Conservation (phyloP, 2,888 invertebrate genomes). For the Diaprepes abbreviatus region DNA sequence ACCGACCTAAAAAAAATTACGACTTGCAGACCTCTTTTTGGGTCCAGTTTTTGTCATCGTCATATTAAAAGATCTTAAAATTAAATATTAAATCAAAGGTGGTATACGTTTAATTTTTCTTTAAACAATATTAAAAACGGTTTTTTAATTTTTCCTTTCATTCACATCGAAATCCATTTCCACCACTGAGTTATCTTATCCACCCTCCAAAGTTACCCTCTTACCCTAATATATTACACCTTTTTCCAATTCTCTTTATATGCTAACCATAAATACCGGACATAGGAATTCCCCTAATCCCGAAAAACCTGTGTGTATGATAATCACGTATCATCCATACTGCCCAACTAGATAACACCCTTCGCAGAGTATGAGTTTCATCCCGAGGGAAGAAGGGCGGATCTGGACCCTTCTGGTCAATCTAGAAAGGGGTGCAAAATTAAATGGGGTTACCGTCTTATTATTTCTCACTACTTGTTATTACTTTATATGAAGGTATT, state of each 20-base stretch:
- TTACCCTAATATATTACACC: conserved; percentile 24
- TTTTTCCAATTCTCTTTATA: conserved; percentile 34
- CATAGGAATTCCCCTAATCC: conserved; percentile 40
- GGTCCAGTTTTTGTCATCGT: no score
- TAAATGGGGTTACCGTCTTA: conserved; percentile 10
- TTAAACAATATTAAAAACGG: no score
- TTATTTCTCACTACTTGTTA: neutral
- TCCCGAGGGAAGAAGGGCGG: conserved; percentile 36
- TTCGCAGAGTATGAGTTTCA: conserved; percentile 32
- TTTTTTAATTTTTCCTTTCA: no score
- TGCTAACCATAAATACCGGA: conserved; percentile 40
- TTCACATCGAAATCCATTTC: no score
- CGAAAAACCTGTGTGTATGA: conserved; percentile 48
- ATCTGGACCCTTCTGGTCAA: conserved; percentile 45
- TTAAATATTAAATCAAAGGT: no score
- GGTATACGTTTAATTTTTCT: no score
- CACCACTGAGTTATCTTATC: neutral
- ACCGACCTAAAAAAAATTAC: no score
- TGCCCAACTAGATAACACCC: conserved; percentile 45
- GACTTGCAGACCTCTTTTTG: no score
- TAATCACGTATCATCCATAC: conserved; percentile 49
- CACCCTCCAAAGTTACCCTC: conserved; percentile 11
- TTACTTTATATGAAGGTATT: no score
- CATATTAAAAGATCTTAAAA: no score
- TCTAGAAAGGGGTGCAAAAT: conserved; percentile 42